Percentiles rank a stretch among this genome's conserved stretches.
Evolutionary conservation across 1,140 invertebrate genomes (phyloP).

Genomic region (Chymomyza costata): DNA sequence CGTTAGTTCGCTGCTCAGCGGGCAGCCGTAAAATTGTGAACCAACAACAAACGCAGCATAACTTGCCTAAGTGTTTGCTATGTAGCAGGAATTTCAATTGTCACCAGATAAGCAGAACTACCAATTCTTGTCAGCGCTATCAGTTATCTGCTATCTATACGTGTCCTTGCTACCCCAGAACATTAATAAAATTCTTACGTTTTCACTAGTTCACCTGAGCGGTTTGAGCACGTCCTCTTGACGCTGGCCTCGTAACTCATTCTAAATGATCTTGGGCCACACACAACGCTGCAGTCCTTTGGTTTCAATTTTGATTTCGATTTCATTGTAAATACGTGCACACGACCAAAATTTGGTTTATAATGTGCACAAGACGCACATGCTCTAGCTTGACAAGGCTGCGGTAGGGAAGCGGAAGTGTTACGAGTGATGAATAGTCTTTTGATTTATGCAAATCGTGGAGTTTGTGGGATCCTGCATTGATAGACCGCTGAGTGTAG

Average conservation of each 20-base stretch:
- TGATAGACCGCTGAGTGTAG: too few relatives aligned
- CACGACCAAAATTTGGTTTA: conserved; percentile 58
- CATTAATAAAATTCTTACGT: too few relatives aligned
- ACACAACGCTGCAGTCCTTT: conserved; percentile 11
- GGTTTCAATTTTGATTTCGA: conserved; percentile 9
- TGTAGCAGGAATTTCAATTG: conserved; percentile 55
- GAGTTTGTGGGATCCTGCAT: too few relatives aligned
- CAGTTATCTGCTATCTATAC: conserved; percentile 38
- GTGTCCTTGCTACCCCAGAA: too few relatives aligned
- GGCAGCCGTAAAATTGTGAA: conserved; percentile 13
- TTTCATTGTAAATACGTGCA: conserved; percentile 50
- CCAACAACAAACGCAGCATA: not conserved
- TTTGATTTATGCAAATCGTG: too few relatives aligned
- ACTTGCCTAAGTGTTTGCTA: too few relatives aligned
- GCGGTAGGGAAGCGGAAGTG: conserved; percentile 36
- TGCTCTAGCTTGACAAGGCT: too few relatives aligned
- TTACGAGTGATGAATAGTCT: not conserved
- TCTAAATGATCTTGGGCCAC: conserved; percentile 51
- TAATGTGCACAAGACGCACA: conserved; percentile 32
- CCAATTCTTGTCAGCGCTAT: conserved; percentile 52
- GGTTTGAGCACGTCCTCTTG: conserved; percentile 30
- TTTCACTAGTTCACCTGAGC: not conserved
- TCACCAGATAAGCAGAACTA: conserved; percentile 39
- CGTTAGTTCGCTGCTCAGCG: conserved; percentile 35
- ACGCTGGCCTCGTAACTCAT: conserved; percentile 57